A percentile compares a stretch with the other conserved stretches of the same genome.
Conservation (phyloP, 2,888 invertebrate genomes). For the Charanyca ferruginea region DNA sequence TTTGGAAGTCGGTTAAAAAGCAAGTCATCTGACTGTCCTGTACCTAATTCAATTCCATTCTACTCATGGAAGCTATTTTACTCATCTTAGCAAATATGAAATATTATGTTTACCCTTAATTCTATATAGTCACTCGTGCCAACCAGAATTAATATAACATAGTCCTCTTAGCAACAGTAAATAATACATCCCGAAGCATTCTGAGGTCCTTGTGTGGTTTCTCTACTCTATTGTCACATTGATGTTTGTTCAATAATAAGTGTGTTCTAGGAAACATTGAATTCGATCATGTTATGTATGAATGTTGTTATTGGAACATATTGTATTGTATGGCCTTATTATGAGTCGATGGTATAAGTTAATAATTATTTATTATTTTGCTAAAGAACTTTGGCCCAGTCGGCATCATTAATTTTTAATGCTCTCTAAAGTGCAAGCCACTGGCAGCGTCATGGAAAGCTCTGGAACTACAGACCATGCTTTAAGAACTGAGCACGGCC, state of each 20-base stretch:
- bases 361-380: no score
- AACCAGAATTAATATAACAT: not conserved
- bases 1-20: no score
- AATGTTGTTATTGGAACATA: not conserved
- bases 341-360: no score
- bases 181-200: slow-evolving; percentile 1
- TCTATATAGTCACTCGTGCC: not conserved
- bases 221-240: not conserved
- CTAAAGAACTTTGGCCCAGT: no score
- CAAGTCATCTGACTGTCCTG: no score
- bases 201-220: not conserved
- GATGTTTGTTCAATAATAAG: not conserved
- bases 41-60: not conserved
- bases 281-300: slow-evolving; percentile 5
- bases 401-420: no score
- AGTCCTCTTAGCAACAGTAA: slow-evolving; percentile 1
- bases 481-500: no score
- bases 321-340: not conserved
- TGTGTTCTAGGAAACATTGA: not conserved
- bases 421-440: no score
- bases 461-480: no score
- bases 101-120: slow-evolving; percentile 13
- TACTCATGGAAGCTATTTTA: not conserved
- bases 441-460: no score
- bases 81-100: not conserved